These are phyloP conservation scores for Chironomus striatipennis DNA, from an alignment of 1,140 invertebrate genomes.

Conservation along the genomic window DNA sequence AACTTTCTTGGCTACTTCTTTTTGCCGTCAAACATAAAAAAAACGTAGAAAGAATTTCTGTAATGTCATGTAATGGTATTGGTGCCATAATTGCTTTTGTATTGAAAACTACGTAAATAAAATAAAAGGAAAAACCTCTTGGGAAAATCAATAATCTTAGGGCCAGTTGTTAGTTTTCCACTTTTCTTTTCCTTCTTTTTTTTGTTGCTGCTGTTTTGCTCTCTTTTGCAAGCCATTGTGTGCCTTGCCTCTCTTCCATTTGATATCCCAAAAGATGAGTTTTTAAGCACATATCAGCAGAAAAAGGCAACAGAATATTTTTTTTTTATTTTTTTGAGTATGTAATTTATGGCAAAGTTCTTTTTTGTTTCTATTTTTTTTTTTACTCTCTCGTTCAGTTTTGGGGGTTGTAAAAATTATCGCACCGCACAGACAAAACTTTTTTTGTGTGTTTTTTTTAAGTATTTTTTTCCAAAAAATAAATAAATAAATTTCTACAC, in stretches of 20 bases:
- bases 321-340: neutral
- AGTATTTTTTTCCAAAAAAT: too few species aligned
- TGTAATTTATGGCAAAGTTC: neutral
- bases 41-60: neutral
- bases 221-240: neutral
- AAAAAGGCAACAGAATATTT: neutral
- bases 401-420: too few species aligned
- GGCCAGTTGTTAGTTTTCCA: conserved; percentile 21
- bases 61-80: conserved; percentile 16
- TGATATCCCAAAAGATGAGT: neutral
- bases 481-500: too few species aligned
- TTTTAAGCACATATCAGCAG: conserved; percentile 1
- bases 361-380: neutral
- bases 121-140: conserved; percentile 18
- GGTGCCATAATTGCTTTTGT: conserved; percentile 22
- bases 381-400: too few species aligned
- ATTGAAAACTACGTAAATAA: conserved; percentile 23
- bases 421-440: too few species aligned
- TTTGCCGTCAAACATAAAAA: neutral
- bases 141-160: conserved; percentile 23
- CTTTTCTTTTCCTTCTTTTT: neutral
- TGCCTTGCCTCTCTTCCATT: neutral
- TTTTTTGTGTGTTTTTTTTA: too few species aligned
- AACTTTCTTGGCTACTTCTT: neutral
- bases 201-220: too few species aligned